Evolutionary conservation across 2,113 vertebrate genomes (phyloP).

Genomic region (Papio anubis): DNA sequence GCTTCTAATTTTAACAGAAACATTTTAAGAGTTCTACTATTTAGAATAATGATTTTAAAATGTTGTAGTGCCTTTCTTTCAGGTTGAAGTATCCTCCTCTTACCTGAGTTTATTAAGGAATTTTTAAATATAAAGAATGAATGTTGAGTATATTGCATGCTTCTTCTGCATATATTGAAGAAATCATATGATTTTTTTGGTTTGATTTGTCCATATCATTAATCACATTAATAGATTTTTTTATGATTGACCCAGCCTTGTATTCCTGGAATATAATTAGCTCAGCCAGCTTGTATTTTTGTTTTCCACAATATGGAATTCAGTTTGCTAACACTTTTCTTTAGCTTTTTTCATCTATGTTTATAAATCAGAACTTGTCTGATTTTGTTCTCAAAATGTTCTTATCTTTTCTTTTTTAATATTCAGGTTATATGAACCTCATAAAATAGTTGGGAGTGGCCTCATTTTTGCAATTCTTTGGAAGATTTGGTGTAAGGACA

Average conservation of each 20-base stretch:
- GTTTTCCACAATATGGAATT: not conserved
- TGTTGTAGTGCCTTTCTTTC: not conserved
- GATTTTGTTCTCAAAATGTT: not conserved
- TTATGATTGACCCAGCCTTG: not conserved
- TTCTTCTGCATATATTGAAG: not conserved
- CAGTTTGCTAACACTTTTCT: not conserved
- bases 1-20: not conserved
- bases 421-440: not conserved
- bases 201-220: not conserved
- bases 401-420: not conserved
- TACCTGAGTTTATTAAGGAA: not conserved
- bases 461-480: not conserved
- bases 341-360: not conserved
- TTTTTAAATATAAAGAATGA: slow-evolving; percentile 3
- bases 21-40: not conserved
- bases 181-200: not conserved
- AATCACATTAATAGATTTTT: not conserved
- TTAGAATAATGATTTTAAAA: not conserved
- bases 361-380: not conserved
- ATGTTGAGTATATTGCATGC: not conserved
- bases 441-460: not conserved
- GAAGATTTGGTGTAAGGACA: not conserved
- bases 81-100: not conserved
- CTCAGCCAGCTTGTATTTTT: not conserved
- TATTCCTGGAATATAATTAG: not conserved